Evolutionary conservation across 1,140 invertebrate genomes (phyloP).

Genomic region (Lordiphosa collinella): DNA sequence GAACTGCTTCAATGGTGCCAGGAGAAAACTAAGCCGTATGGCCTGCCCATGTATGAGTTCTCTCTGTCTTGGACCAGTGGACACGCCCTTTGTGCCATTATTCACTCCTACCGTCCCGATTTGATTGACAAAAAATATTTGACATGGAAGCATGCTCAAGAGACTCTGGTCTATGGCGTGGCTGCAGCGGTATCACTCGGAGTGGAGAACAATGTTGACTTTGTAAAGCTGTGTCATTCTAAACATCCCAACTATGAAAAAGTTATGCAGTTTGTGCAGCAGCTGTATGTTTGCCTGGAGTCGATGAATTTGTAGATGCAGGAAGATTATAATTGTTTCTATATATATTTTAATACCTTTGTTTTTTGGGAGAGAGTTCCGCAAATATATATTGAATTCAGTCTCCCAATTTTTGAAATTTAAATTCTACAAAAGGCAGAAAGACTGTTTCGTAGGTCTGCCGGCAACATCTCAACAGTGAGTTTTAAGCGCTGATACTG

Average conservation of each 20-base stretch:
- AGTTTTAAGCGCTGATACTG: too few relatives aligned
- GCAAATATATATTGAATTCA: too few relatives aligned
- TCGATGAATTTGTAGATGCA: background rate
- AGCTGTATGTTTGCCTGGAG: slow-evolving; percentile 12
- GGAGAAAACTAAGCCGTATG: slow-evolving; percentile 53
- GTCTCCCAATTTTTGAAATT: too few relatives aligned
- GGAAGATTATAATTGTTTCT: background rate
- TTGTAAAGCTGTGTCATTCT: background rate
- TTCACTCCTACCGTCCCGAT: slow-evolving; percentile 32
- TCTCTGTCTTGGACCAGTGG: slow-evolving; percentile 38
- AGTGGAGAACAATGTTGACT: background rate
- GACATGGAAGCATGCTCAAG: background rate
- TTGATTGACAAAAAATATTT: slow-evolving; percentile 21
- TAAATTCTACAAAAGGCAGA: too few relatives aligned
- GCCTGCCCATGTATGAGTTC: slow-evolving; percentile 61
- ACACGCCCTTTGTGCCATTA: slow-evolving; percentile 43
- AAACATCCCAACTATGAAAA: slow-evolving; percentile 10
- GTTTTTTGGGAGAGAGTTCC: background rate
- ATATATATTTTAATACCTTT: background rate
- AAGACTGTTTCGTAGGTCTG: too few relatives aligned
- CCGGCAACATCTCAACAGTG: too few relatives aligned
- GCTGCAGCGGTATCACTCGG: slow-evolving; percentile 18
- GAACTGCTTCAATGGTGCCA: slow-evolving; percentile 30
- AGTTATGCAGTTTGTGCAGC: slow-evolving; percentile 15
- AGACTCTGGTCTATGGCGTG: slow-evolving; percentile 20